phyloP scores from a whole-genome alignment of 2,113 vertebrate species.

The Eira barbara region DNA sequence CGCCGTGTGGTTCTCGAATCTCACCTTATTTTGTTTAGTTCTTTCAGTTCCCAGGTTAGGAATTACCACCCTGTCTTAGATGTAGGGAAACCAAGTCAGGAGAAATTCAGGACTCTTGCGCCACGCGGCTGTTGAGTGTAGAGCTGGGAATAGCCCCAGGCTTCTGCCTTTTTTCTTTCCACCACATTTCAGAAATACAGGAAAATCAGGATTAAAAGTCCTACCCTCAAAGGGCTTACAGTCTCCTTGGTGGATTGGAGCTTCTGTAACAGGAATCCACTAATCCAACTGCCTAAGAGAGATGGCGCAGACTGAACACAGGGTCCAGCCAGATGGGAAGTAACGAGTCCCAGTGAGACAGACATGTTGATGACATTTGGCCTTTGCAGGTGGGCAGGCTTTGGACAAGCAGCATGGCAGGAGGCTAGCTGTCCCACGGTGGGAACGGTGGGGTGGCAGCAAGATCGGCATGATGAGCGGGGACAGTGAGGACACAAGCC shows the following conservation, averaged over 20 bases:
- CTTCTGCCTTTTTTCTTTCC: neutral
- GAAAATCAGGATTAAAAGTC: neutral
- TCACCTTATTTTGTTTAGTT: neutral
- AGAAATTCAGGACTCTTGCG: neutral
- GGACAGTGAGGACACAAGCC: rapidly evolving
- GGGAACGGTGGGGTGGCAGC: neutral
- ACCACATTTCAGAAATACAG: neutral
- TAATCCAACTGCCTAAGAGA: neutral
- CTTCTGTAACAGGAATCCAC: neutral
- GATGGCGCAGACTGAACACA: rapidly evolving
- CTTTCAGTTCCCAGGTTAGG: neutral
- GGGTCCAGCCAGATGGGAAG: neutral
- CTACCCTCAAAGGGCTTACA: neutral
- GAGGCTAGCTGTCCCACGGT: rapidly evolving
- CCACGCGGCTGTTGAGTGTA: neutral
- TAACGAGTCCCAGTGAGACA: rapidly evolving
- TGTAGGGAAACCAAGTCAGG: neutral
- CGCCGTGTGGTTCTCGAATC: rapidly evolving
- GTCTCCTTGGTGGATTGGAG: neutral
- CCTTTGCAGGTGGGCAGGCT: neutral
- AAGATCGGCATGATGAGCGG: rapidly evolving
- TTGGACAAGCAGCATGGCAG: neutral
- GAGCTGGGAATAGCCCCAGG: neutral
- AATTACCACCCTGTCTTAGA: neutral
- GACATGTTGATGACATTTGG: rapidly evolving